Evolutionary conservation across 2,888 invertebrate species (phyloP), one percentile per base, ranked within the genome.

Genomic region (Shargacucullia verbasci): DNA sequence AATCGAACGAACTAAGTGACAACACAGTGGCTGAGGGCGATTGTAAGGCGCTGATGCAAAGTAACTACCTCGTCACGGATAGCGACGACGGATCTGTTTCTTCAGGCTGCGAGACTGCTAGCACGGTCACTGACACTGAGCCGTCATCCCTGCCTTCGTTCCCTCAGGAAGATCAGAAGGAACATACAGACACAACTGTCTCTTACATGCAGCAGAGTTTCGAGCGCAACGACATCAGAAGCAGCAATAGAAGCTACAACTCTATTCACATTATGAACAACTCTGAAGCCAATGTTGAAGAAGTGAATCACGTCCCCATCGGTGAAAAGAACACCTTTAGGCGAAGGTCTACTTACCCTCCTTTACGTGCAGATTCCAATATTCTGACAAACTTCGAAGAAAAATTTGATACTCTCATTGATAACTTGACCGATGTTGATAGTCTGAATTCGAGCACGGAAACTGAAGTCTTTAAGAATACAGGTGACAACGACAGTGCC

Each of bases 101-200:
- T 67, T 97, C 97, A 80, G 97, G 97, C 72, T 97, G 97, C 86
- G 97, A 97, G 89, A 97, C 97, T 11, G 96, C 96, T 46, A 97
- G 97, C 86, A 97, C 97, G 8, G 96, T 95, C 38, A 95, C 95
- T 38, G 95, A 95, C 78, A 85, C 92, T 34, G 95, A 95, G 78
- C 91, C 92, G 60, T 88, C 90, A 67, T 94, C 94, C 47, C 88
- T 94, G 54, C 92, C 92, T 48, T 91, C 90, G 63, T 90, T 87
- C 78, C 91, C 86, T 11, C 90, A 85, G 47, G 92, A 94, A 67
- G 94, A 94, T 59, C 83, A 82, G 41, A 87, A 87, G 66, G 85
- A 86, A 44, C 76, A 82, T 15, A 84, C 84, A 27, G 91, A 92
- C 45, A 90, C 93, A 54, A 94, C 94, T 68, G 87, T 87, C 47